Base-by-base conservation (phyloP, 2,888 invertebrate species). In the Catocala sponsa region DNA sequence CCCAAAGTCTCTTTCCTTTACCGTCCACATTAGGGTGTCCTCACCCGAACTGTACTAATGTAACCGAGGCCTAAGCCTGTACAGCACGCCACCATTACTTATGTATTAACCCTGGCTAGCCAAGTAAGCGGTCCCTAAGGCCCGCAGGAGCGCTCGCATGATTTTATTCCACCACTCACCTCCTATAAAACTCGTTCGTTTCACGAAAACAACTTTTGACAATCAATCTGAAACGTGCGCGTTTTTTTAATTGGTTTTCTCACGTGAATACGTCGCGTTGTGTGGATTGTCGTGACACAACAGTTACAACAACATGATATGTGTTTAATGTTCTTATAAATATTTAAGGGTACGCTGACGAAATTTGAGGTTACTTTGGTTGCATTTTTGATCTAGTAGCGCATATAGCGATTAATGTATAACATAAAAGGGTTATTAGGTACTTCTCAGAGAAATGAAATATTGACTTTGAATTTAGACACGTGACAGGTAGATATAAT, bases 41-140 rank as follows among this genome's bases (percentile, higher is more conserved):
- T 51, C 54, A 58, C 48, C 57, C 52, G 12, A 53, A 61, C 51
- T 67, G 67, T 70, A 63, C 74, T 70, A 76, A 74, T 74, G 74
- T 75, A 71, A 49, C 57, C 68, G 53, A 70, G 63, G 65, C 77
- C 68, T 71, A 71, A 77, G 57, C 64, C 44, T 55, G 62, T 68
- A 66, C 66, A 82, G 80, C 89, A 93, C 91, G 91, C 89, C 86
- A 91, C 90, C 94, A 95, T 95, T 95, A 95, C 93, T 95, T 95
- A 95, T 95, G 95, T 95, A 95, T 95, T 94, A 95, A 92, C 89
- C 88, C 83, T 90, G 86, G 86, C 87, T 65, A 88, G 66, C 89
- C 69, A 48, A 87, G 87, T 94, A 95, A 95, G 92, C 91, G 94
- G 83, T 94, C 95, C 94, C 95, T 68, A 49, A 87, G 90, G 82